A percentile compares a stretch with the other conserved stretches of the same genome.
These are phyloP conservation scores for Novumbra hubbsi DNA, from an alignment of 2,797 vertebrate species.

Conservation along the genomic window DNA sequence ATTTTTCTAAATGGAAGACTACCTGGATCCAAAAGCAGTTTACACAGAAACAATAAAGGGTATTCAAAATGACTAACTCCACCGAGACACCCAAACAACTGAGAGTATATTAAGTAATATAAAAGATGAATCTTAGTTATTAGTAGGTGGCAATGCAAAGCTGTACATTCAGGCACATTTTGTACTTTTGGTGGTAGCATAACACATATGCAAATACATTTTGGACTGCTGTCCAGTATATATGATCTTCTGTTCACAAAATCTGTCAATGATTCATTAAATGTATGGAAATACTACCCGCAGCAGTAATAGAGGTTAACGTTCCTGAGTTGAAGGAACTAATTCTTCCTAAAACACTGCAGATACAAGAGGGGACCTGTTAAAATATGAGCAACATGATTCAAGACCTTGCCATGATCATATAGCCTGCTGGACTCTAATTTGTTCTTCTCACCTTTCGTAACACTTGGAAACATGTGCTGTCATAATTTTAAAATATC, in stretches of 20 bases:
- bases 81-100: too few relatives aligned
- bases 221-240: too few relatives aligned
- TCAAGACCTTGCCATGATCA: conserved; percentile 39
- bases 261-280: conserved; percentile 3
- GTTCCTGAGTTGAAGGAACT: conserved; percentile 27
- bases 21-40: too few relatives aligned
- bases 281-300: conserved; percentile 5
- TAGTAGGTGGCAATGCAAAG: conserved; percentile 8
- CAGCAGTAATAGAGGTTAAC: conserved; percentile 6
- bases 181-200: too few relatives aligned
- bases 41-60: too few relatives aligned
- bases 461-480: conserved; percentile 59
- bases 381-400: conserved; percentile 35
- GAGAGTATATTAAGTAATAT: conserved; percentile 3
- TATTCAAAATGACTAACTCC: too few relatives aligned
- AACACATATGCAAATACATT: too few relatives aligned
- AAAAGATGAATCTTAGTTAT: conserved; percentile 19
- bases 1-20: neutral
- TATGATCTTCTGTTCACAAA: neutral
- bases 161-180: neutral
- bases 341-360: conserved; percentile 25
- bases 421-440: conserved; percentile 26
- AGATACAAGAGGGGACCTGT: conserved; percentile 17
- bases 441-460: conserved; percentile 26
- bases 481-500: conserved; percentile 52